Percentiles rank a stretch among this genome's conserved stretches.
phyloP scores from a whole-genome alignment of 2,888 invertebrate genomes.

The Lasius fuliginosus region DNA sequence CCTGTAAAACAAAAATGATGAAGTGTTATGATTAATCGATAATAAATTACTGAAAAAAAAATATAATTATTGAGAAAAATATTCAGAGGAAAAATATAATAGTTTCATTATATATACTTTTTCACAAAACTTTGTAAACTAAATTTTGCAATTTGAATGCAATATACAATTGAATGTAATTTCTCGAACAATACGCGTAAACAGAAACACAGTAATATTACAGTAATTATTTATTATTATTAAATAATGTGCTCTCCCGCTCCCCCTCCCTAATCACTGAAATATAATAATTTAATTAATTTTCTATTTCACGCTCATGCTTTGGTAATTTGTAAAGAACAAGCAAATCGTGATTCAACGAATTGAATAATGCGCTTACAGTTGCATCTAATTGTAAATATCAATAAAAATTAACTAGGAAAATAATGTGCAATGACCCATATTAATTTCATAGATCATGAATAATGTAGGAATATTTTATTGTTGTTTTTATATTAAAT shows the following conservation, averaged over 20 bases:
- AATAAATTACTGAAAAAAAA: neutral
- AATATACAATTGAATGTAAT: neutral
- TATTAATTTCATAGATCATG: slow-evolving; percentile 28
- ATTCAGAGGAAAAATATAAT: neutral
- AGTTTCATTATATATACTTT: neutral
- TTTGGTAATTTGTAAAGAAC: slow-evolving; percentile 26
- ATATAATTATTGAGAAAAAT: neutral
- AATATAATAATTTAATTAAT: slow-evolving; percentile 41
- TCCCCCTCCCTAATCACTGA: slow-evolving; percentile 4
- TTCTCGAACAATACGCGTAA: neutral
- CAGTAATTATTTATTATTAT: slow-evolving; percentile 13
- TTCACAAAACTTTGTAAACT: neutral
- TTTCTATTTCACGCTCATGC: slow-evolving; percentile 29
- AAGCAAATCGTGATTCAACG: slow-evolving; percentile 18
- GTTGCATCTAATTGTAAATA: slow-evolving; percentile 22
- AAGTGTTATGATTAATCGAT: neutral
- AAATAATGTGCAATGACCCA: slow-evolving; percentile 25
- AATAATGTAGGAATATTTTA: slow-evolving; percentile 29
- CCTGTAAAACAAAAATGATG: slow-evolving; percentile 22
- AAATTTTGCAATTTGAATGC: neutral
- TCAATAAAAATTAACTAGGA: slow-evolving; percentile 4
- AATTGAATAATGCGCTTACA: slow-evolving; percentile 30
- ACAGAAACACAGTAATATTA: neutral
- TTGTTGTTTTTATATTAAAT: slow-evolving; percentile 9
- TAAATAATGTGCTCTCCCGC: neutral